phyloP scores from a whole-genome alignment of 64 coral and sea anemone genomes.

The Montipora efflorescens region DNA sequence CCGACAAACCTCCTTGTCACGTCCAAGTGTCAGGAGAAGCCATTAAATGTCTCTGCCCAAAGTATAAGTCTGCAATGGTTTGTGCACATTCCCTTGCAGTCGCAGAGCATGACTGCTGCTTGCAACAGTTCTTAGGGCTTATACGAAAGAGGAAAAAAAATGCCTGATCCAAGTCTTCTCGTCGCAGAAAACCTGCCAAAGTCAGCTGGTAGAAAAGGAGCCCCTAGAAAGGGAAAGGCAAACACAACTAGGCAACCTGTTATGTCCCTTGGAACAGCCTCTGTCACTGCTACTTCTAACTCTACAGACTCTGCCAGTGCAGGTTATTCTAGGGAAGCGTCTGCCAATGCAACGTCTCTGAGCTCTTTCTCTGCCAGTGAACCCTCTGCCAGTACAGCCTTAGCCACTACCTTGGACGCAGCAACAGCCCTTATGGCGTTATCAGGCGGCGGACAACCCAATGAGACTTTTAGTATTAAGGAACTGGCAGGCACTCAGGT shows the following conservation, averaged over 20 bases:
- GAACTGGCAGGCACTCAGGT: conserved; percentile 58
- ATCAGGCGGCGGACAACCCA: conserved; percentile 5
- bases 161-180: conserved; percentile 40
- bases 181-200: conserved; percentile 49
- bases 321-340: neutral
- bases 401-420: conserved; percentile 24
- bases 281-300: neutral
- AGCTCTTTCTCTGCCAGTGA: conserved; percentile 15
- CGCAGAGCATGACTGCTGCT: conserved; percentile 29
- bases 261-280: conserved; percentile 11
- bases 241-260: conserved; percentile 37
- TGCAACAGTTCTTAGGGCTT: conserved; percentile 26
- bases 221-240: conserved; percentile 64
- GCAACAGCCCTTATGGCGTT: conserved; percentile 71
- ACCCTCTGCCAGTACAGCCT: neutral
- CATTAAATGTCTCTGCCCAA: conserved; percentile 50
- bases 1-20: neutral
- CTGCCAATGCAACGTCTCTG: neutral
- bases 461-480: conserved; percentile 45
- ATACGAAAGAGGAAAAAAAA: conserved; percentile 54
- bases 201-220: conserved; percentile 37
- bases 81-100: conserved; percentile 52
- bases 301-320: neutral
- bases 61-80: conserved; percentile 61
- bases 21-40: neutral